These are phyloP conservation scores for Cordilura impudica DNA, from an alignment of 2,888 invertebrate genomes.

Conservation along the genomic window DNA sequence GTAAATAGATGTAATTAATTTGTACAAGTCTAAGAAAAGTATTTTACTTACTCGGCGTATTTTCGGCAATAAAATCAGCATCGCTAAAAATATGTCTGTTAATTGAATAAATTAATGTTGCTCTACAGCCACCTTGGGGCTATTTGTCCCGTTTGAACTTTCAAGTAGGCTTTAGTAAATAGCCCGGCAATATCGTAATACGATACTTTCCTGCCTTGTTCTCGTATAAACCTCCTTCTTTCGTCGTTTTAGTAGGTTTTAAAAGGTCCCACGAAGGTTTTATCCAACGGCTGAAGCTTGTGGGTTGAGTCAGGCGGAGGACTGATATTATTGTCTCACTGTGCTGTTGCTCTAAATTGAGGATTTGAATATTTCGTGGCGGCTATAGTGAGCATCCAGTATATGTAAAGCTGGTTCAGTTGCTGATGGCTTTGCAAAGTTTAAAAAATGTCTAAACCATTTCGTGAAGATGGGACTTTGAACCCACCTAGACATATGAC, in stretches of 20 bases:
- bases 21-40: too few species aligned
- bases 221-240: slow-evolving; percentile 47
- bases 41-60: neutral
- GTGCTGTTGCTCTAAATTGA: slow-evolving; percentile 44
- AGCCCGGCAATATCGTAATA: slow-evolving; percentile 42
- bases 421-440: slow-evolving; percentile 37
- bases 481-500: too few species aligned
- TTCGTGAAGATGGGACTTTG: too few species aligned
- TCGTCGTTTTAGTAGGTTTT: slow-evolving; percentile 57
- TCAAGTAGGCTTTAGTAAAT: too few species aligned
- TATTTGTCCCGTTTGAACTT: too few species aligned
- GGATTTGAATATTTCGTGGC: slow-evolving; percentile 52
- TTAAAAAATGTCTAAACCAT: slow-evolving; percentile 32
- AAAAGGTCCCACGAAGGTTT: too few species aligned
- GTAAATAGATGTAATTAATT: too few species aligned
- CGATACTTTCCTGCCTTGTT: slow-evolving; percentile 41
- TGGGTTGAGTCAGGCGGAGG: too few species aligned
- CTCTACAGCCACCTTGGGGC: slow-evolving; percentile 52
- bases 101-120: slow-evolving; percentile 57
- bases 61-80: too few species aligned
- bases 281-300: too few species aligned
- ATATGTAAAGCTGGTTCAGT: slow-evolving; percentile 53
- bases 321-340: slow-evolving; percentile 50
- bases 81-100: slow-evolving; percentile 41
- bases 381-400: slow-evolving; percentile 58